Conservation (phyloP, 2,888 invertebrate species). For the Oxystoma pomonae region DNA sequence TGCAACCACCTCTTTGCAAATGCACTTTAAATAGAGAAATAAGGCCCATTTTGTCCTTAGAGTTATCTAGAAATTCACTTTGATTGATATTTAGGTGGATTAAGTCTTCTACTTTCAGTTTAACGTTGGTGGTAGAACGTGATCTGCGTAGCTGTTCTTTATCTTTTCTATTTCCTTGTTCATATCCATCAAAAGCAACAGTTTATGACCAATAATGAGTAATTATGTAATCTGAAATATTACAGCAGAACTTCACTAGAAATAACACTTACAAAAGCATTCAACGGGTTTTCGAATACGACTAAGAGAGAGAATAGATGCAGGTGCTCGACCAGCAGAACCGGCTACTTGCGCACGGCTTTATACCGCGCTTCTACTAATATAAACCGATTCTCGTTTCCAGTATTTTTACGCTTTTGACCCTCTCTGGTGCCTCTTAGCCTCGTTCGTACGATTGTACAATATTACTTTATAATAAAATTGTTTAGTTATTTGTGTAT, state of each 20-base stretch:
- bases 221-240: constrained; percentile 12
- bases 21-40: constrained; percentile 6
- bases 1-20: constrained; percentile 14
- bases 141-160: constrained; percentile 11
- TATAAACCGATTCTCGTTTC: no score
- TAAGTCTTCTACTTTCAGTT: background rate
- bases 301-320: no score
- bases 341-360: no score
- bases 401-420: no score
- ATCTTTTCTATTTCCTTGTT: constrained; percentile 9
- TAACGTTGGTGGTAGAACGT: background rate
- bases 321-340: no score
- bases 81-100: background rate
- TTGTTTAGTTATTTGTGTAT: no score
- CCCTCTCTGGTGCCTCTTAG: no score
- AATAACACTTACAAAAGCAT: constrained; percentile 14
- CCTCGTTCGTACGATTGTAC: no score
- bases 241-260: constrained; percentile 14
- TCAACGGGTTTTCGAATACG: no score
- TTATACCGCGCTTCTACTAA: no score
- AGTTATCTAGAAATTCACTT: constrained; percentile 12
- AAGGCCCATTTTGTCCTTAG: constrained; percentile 11
- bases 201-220: constrained; percentile 8
- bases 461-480: no score
- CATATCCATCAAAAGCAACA: background rate